phyloP scores from a whole-genome alignment of 2,888 invertebrate species.

The Helobdella robusta region DNA sequence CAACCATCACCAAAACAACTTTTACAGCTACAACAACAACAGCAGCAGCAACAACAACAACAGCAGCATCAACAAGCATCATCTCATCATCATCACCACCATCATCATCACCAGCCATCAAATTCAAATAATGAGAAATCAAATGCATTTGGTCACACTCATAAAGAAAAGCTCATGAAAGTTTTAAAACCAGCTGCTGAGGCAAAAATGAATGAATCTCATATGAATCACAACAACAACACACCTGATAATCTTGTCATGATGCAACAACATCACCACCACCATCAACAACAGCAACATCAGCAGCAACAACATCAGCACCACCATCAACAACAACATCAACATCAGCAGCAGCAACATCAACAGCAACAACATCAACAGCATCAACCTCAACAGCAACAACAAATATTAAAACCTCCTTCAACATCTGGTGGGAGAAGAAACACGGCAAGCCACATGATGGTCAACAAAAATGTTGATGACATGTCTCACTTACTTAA shows the following conservation, averaged over 20 bases:
- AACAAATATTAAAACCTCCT: too few species aligned
- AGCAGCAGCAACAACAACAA: neutral
- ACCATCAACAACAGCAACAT: too few species aligned
- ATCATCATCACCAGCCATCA: neutral
- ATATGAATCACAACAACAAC: neutral
- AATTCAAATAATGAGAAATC: constrained; percentile 11
- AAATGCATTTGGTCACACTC: neutral
- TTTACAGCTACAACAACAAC: neutral
- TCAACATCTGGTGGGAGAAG: too few species aligned
- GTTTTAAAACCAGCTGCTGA: constrained; percentile 6
- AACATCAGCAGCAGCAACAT: too few species aligned
- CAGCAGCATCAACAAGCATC: neutral
- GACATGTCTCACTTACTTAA: constrained; percentile 8
- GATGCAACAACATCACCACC: too few species aligned
- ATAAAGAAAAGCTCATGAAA: constrained; percentile 19
- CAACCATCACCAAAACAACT: constrained; percentile 14
- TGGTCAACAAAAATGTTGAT: constrained; percentile 20
- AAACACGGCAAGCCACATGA: too few species aligned
- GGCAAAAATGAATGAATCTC: neutral
- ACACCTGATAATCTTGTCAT: too few species aligned
- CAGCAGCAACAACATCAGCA: too few species aligned
- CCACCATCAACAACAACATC: too few species aligned
- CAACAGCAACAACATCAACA: too few species aligned
- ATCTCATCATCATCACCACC: constrained; percentile 4
- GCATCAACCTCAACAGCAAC: too few species aligned